A percentile compares a stretch with the other conserved stretches of the same genome.
These are phyloP conservation scores for Propithecus deckenii DNA, from an alignment of 2,797 vertebrate species.

Conservation along the genomic window DNA sequence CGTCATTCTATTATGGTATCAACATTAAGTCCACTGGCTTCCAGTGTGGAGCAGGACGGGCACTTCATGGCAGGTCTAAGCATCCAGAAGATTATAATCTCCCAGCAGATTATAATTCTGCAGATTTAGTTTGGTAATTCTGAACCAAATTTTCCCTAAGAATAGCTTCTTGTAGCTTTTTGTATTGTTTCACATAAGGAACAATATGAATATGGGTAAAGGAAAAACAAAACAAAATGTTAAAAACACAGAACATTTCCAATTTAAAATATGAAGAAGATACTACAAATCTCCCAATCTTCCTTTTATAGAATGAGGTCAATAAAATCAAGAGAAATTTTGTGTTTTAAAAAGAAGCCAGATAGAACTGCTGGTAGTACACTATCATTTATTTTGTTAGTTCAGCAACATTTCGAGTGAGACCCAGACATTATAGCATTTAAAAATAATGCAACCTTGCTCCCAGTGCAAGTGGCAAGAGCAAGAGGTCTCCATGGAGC, in stretches of 20 bases:
- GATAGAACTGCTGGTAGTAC: slow-evolving; percentile 37
- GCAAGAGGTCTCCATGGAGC: slow-evolving; percentile 87
- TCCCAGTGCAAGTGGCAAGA: slow-evolving; percentile 70
- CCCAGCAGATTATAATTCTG: background rate
- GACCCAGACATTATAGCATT: slow-evolving; percentile 63
- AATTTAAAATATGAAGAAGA: slow-evolving; percentile 41
- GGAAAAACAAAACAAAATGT: background rate
- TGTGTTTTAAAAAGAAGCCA: slow-evolving; percentile 34
- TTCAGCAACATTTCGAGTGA: slow-evolving; percentile 76
- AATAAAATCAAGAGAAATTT: slow-evolving; percentile 61
- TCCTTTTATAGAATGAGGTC: slow-evolving; percentile 15
- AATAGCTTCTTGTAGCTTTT: slow-evolving; percentile 30
- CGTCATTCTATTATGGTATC: background rate
- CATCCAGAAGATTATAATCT: background rate
- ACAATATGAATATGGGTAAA: background rate
- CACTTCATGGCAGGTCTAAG: background rate
- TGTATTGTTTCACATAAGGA: background rate
- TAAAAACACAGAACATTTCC: background rate
- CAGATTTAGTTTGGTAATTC: background rate
- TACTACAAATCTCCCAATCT: background rate
- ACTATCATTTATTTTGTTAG: slow-evolving; percentile 78
- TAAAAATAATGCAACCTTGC: slow-evolving; percentile 79
- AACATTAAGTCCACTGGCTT: background rate
- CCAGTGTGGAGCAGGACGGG: background rate
- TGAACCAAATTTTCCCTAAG: background rate